Evolutionary conservation across 2,113 vertebrate species (phyloP).

Genomic region (Serilophus lunatus): DNA sequence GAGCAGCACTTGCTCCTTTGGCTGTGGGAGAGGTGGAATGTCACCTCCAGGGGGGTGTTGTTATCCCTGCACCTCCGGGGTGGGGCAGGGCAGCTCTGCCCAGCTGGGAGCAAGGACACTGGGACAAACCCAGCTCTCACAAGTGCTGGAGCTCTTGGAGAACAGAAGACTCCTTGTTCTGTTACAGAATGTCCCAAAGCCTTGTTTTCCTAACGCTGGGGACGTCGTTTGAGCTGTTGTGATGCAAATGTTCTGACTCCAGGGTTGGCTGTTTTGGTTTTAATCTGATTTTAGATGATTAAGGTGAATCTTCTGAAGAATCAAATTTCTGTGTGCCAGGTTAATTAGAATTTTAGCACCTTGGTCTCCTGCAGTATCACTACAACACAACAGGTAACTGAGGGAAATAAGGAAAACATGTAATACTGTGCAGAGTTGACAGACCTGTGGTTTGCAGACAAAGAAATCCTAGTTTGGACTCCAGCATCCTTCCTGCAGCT

Average conservation of each 20-base stretch:
- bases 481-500: conserved; percentile 10
- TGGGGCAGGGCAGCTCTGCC: neutral
- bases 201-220: neutral
- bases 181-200: neutral
- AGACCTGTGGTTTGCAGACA: neutral
- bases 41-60: neutral
- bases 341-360: neutral
- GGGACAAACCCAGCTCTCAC: neutral
- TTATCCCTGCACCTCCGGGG: neutral
- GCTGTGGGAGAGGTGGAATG: neutral
- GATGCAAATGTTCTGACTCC: neutral
- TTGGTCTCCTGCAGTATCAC: neutral
- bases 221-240: neutral
- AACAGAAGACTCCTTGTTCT: conserved; percentile 1
- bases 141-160: neutral
- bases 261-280: neutral
- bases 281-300: neutral
- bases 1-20: neutral
- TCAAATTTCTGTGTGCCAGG: neutral
- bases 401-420: neutral
- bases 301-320: neutral
- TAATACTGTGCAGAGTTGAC: neutral
- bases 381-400: neutral
- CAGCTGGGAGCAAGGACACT: neutral
- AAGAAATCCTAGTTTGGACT: neutral